Percentiles rank a stretch among this genome's conserved stretches.
Evolutionary conservation across 2,797 vertebrate genomes (phyloP).

Genomic region (Argyrosomus regius): DNA sequence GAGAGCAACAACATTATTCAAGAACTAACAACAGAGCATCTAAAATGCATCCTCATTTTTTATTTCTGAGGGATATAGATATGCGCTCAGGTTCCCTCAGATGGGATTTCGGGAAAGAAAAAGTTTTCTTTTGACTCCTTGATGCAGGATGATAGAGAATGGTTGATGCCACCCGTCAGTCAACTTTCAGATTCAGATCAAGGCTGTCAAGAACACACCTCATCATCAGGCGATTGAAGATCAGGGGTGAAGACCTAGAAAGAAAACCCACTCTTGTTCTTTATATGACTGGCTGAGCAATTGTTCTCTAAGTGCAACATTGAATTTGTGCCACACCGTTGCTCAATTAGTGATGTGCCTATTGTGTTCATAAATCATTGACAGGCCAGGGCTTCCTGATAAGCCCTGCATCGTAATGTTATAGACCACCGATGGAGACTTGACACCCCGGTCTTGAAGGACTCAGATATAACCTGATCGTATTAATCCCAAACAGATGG

Average conservation of each 20-base stretch:
- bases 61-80: neutral
- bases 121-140: conserved; percentile 29
- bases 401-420: conserved; percentile 28
- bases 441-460: conserved; percentile 43
- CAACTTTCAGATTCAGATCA: conserved; percentile 39
- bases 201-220: conserved; percentile 33
- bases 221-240: conserved; percentile 21
- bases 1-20: conserved; percentile 35
- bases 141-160: conserved; percentile 57
- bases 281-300: conserved; percentile 21
- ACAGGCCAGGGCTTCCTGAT: conserved; percentile 26
- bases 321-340: conserved; percentile 32
- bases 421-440: conserved; percentile 46
- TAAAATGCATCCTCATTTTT: conserved; percentile 18
- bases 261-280: conserved; percentile 18
- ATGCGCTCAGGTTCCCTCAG: neutral
- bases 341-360: conserved; percentile 37
- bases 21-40: conserved; percentile 19
- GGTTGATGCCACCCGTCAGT: conserved; percentile 35
- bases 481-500: conserved; percentile 73
- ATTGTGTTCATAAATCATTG: conserved; percentile 44
- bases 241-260: conserved; percentile 26
- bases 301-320: conserved; percentile 25
- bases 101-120: neutral
- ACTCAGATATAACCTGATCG: conserved; percentile 54